Base-by-base conservation (phyloP, 2,888 invertebrate genomes). In the Gerris lacustris region DNA sequence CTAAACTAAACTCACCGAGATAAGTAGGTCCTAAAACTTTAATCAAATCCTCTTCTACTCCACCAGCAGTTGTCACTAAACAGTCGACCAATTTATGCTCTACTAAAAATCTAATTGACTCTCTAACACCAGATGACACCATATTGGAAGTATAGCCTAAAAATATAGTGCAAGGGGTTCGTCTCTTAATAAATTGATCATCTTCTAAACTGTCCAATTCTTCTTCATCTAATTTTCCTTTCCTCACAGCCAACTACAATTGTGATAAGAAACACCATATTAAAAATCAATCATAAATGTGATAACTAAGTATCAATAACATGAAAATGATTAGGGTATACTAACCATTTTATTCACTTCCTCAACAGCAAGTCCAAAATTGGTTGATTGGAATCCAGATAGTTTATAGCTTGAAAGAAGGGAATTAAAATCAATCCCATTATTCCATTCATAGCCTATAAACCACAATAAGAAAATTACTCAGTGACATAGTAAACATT, bases 371-470 rank as follows among this genome's bases (percentile, higher is more conserved):
- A 88, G 82, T 0, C 94, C 96, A 79, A 98, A 91, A 83, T 90
- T 95, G 0, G 96, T 96, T 0, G 98, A 96, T 84, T 99, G 99
- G 81, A 99, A 98, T n/a, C 99, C 99, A 31, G 90, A 90, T 71
- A 85, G 83, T 45, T 84, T 80, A 80, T 91, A 99, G 45, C 90
- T 88, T 74, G 89, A 84, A 66, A 99, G 84, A 70, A 99, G 81
- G 77, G 88, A 87, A 74, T 90, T 87, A 80, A 95, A 96, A 80
- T 98, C 86, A 6, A 96, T 82, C 67, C 96, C 92, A 76, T 87
- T 83, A 80, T 94, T 94, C 87, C 95, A 99, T 79, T 99, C 94
- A 81, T 96, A 98, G 6, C 97, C 98, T 83, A 71, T 43, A 67
- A 69, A 45, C 62, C 55, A 66, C n/a, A 31, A 31, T 31, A 31